These are phyloP conservation scores for Blera fallax DNA, from an alignment of 2,888 invertebrate species.

Conservation along the genomic window DNA sequence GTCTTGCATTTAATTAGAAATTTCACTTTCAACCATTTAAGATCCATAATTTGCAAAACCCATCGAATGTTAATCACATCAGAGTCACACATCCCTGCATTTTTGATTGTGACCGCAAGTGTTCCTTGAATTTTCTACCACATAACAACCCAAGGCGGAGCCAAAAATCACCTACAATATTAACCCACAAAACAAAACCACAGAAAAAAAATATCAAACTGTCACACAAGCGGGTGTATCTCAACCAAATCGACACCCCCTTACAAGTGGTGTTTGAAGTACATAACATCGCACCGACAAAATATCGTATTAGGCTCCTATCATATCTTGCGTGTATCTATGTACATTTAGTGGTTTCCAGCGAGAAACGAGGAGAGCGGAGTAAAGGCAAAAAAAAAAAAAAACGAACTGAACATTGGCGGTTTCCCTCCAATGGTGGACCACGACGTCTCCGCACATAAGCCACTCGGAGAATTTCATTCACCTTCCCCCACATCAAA, in stretches of 20 bases:
- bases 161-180: conserved; percentile 27
- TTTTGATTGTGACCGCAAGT: conserved; percentile 9
- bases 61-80: background rate
- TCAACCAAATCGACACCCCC: conserved; percentile 47
- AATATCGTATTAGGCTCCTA: conserved; percentile 44
- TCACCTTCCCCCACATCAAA: conserved; percentile 1
- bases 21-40: too few species aligned
- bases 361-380: background rate
- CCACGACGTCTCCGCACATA: conserved; percentile 73
- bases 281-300: conserved; percentile 29
- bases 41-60: too few species aligned
- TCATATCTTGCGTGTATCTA: conserved; percentile 9
- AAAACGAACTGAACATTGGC: conserved; percentile 61
- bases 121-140: conserved; percentile 15
- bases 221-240: conserved; percentile 48
- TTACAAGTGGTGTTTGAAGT: conserved; percentile 12
- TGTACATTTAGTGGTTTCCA: conserved; percentile 31
- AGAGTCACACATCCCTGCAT: background rate
- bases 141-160: conserved; percentile 40
- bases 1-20: too few species aligned
- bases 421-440: conserved; percentile 74
- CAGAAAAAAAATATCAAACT: conserved; percentile 36
- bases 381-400: background rate
- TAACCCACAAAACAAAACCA: conserved; percentile 49
- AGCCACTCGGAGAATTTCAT: conserved; percentile 64